phyloP scores from a whole-genome alignment of 2,888 invertebrate genomes.

The Drosophila tanythrix region DNA sequence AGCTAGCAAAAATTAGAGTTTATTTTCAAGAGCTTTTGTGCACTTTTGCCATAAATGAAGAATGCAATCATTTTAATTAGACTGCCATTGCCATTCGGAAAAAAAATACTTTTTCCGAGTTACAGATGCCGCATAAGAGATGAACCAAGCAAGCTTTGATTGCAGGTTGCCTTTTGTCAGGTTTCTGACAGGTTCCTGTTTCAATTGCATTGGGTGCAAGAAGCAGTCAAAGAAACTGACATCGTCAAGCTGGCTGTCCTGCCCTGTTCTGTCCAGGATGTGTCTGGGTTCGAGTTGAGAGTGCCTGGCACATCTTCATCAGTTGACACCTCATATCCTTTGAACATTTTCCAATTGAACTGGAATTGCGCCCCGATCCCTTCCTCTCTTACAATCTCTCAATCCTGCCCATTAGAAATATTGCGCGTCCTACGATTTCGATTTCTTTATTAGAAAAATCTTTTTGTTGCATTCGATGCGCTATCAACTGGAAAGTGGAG shows the following conservation, averaged over 20 bases:
- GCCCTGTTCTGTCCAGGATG: slow-evolving; percentile 7
- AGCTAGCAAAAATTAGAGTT: not conserved
- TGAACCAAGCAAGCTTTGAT: slow-evolving; percentile 10
- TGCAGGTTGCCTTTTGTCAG: slow-evolving; percentile 12
- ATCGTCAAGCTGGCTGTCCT: slow-evolving; percentile 19
- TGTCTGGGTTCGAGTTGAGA: slow-evolving; percentile 13
- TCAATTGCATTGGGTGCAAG: slow-evolving; percentile 23
- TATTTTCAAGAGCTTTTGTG: not conserved
- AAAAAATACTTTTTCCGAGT: not conserved
- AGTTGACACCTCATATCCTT: slow-evolving; percentile 76
- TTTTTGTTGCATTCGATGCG: slow-evolving; percentile 56
- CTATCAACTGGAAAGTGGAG: slow-evolving; percentile 57
- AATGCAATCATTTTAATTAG: slow-evolving; percentile 12
- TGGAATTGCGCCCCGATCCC: slow-evolving; percentile 23
- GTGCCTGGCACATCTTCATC: slow-evolving; percentile 55
- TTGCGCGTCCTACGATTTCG: slow-evolving; percentile 66
- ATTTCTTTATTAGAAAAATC: slow-evolving; percentile 76
- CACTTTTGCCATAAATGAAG: not conserved
- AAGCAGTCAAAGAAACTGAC: slow-evolving; percentile 22
- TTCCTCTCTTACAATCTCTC: slow-evolving; percentile 8
- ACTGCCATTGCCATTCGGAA: not conserved
- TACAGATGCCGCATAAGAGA: not conserved
- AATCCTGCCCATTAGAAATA: slow-evolving; percentile 64
- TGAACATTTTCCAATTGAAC: slow-evolving; percentile 76
- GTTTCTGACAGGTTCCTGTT: slow-evolving; percentile 7